Base-by-base conservation (phyloP, 2,797 vertebrate species). In the Ficedula albicollis region DNA sequence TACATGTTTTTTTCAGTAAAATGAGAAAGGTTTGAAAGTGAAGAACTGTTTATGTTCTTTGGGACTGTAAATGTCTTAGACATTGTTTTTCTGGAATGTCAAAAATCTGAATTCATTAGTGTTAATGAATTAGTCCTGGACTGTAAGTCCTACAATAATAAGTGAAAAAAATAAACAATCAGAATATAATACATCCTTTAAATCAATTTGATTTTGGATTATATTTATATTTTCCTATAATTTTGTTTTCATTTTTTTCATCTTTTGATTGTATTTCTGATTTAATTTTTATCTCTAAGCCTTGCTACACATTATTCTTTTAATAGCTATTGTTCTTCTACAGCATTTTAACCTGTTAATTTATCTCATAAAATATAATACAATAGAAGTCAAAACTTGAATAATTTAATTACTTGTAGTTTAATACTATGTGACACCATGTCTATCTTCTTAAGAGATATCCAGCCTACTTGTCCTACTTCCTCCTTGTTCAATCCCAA, bases 21-120 rank as follows among this genome's bases (percentile, higher is more conserved):
- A 10, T 2, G n/a, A 34, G 34, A 69, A 56, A 58, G 0, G 9
- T 6, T 5, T 78, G 10, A 74, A 69, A 81, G 46, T 41, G 0
- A 27, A 64, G 6, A 49, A 72, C 13, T 22, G 3, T 43, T 44
- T 27, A n/a, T n/a, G 3, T 52, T 58, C 11, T 48, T 2, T 63
- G 54, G 5, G 12, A 78, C 8, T 67, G 30, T 26, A 51, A 48
- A 54, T 7, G 15, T 54, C 20, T 44, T 70, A 58, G 34, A 75
- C 13, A 32, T 6, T 67, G 13, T 43, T 78, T 70, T 52, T 56
- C 9, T 48, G 9, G 5, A 78, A n/a, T n/a, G 3, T 30, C 59
- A 19, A 2, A 39, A 75, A 56, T 36, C 25, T 69, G 54, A 69
- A 78, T 66, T 70, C 6, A 38, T 64, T 56, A 52, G 2, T 66